Conservation (phyloP, 2,888 invertebrate species). For the Xestoiulus laeticollis region DNA sequence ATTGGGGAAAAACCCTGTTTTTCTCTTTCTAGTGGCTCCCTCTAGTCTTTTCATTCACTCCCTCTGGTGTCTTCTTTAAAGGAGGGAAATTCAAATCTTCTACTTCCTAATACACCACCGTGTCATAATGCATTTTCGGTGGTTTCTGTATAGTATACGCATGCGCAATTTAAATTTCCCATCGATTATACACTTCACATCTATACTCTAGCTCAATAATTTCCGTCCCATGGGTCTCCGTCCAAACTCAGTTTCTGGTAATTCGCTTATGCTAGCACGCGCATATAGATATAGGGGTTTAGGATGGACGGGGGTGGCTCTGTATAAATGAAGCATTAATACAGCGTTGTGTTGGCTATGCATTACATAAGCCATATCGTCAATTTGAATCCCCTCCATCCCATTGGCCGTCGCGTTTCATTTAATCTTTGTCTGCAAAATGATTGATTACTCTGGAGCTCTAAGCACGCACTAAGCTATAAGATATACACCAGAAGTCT, state of each 20-base stretch:
- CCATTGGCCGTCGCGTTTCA: neutral
- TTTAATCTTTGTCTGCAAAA: slow-evolving; percentile 33
- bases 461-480: neutral
- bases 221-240: neutral
- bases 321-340: slow-evolving; percentile 1
- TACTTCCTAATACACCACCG: neutral
- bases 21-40: too few species aligned
- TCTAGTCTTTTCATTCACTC: too few species aligned
- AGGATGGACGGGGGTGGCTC: neutral
- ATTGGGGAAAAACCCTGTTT: too few species aligned
- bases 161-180: neutral
- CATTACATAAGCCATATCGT: slow-evolving; percentile 24
- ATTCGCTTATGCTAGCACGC: neutral
- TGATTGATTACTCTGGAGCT: neutral
- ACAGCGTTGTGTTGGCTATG: neutral
- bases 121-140: neutral
- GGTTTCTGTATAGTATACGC: neutral
- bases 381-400: neutral
- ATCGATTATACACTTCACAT: neutral
- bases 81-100: too few species aligned
- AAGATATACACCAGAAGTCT: slow-evolving; percentile 33
- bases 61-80: too few species aligned
- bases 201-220: slow-evolving; percentile 25
- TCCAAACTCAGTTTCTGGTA: neutral
- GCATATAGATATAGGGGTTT: too few species aligned